Conservation (phyloP, 1,140 invertebrate genomes). For the Ips typographus region DNA sequence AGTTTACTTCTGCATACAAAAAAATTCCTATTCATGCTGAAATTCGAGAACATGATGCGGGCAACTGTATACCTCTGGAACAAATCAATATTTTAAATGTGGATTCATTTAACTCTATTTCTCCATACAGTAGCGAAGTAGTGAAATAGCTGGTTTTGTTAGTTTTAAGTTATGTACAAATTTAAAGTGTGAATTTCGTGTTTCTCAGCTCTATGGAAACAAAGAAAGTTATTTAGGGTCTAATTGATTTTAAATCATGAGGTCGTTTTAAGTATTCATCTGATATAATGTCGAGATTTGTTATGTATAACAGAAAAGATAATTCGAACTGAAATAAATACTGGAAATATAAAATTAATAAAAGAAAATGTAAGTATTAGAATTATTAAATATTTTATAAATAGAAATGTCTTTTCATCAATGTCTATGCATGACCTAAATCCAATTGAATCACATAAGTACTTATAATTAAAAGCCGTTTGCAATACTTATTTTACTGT, state of each 20-base stretch:
- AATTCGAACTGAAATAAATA: slow-evolving; percentile 4
- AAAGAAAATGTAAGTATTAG: slow-evolving; percentile 9
- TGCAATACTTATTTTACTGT: neutral
- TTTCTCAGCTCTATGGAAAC: slow-evolving; percentile 5
- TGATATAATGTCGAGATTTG: slow-evolving; percentile 1
- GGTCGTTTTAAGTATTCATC: slow-evolving; percentile 13
- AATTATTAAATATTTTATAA: neutral
- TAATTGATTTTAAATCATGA: slow-evolving; percentile 23
- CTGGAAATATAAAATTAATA: slow-evolving; percentile 6
- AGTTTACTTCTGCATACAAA: slow-evolving; percentile 35
- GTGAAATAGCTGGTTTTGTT: slow-evolving; percentile 36
- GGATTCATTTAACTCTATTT: slow-evolving; percentile 3
- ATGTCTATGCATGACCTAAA: slow-evolving; percentile 7
- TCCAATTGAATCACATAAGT: neutral
- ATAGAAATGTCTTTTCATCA: slow-evolving; percentile 2
- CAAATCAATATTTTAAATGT: slow-evolving; percentile 33
- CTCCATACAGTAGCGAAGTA: slow-evolving; percentile 19
- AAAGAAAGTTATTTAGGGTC: slow-evolving; percentile 24
- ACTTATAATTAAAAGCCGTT: slow-evolving; percentile 4
- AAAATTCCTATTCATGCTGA: slow-evolving; percentile 30
- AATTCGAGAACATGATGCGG: slow-evolving; percentile 22
- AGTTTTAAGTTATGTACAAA: slow-evolving; percentile 13
- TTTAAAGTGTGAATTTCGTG: slow-evolving; percentile 28
- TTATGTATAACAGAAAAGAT: slow-evolving; percentile 6
- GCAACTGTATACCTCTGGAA: slow-evolving; percentile 31